Evolutionary conservation across 2,113 vertebrate genomes (phyloP).

Genomic region (Camelus dromedarius): DNA sequence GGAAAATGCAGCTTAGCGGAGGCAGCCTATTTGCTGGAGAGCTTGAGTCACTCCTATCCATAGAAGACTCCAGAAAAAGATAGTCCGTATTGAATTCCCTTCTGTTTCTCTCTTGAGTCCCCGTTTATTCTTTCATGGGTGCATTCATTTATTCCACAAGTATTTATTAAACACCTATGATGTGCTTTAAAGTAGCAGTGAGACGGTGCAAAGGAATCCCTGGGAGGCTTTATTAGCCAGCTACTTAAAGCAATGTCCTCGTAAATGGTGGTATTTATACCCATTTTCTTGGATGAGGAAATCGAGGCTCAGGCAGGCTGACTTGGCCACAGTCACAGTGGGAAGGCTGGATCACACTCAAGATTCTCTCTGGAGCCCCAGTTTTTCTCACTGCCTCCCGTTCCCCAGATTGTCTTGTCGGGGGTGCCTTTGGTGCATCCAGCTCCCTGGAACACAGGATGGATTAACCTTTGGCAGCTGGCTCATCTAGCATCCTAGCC

Average conservation of each 20-base stretch:
- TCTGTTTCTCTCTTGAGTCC: neutral
- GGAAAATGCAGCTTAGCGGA: neutral
- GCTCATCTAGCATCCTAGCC: neutral
- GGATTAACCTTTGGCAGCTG: neutral
- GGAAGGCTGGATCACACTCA: neutral
- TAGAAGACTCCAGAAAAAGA: neutral
- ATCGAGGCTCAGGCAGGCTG: neutral
- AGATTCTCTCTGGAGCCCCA: neutral
- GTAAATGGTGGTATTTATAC: neutral
- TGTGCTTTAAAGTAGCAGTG: neutral
- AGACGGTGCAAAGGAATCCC: neutral
- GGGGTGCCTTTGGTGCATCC: fast-evolving
- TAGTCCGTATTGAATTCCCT: neutral
- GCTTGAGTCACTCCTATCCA: neutral
- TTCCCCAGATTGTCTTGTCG: neutral
- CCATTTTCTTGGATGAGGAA: neutral
- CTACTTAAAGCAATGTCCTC: neutral
- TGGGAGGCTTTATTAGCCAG: neutral
- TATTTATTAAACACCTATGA: neutral
- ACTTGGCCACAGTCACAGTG: neutral
- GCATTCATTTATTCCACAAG: neutral
- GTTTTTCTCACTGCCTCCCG: neutral
- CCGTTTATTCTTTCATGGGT: neutral
- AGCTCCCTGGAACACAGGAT: neutral
- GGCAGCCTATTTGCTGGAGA: neutral